Evolutionary conservation across 2,113 vertebrate species (phyloP), one percentile per base, ranked within the genome.

Genomic region (Athene cunicularia): DNA sequence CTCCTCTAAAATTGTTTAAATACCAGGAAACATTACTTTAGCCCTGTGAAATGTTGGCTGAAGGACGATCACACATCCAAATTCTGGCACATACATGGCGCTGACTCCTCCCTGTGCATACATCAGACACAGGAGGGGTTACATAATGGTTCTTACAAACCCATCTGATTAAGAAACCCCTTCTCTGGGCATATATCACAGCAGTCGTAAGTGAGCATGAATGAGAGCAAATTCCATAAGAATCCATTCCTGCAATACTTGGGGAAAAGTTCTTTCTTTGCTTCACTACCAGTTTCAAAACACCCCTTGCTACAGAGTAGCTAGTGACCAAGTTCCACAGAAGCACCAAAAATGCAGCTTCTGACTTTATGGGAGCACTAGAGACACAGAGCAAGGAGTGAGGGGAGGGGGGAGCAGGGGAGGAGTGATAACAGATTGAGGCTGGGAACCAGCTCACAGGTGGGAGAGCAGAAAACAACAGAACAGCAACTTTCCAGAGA

Each of bases 321-420:
- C 35, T 35, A 82, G 33, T 28, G 43, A 68, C 6, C 32, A 30
- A 6, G 43, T 53, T 66, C 41, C 35, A 50, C 33, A 86, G 43
- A 53, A 75, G 33, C 35, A 58, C 56, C 11, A 62, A 43, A 75
- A 71, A 0, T 22, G 33, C 55, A 63, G 20, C 28, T 91, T 71
- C 47, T 71, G 22, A 52, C 20, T 56, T 33, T 26, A 43, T 24
- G 3, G 4, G 41, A 83, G 52, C 66, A 66, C 33, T 32, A 26
- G 2, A 56, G 28, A 50, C 20, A 14, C 14, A 41, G 6, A 60
- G 47, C 39, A 62, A 8, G 21, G 68, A 37, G 27, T 0, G 23
- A 21, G 33, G 22, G 24, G 23, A 9, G 1, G 1, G 6, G 16
- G 16, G 6, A 9, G 14, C 8, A 17, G 8, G 5, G 4, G 28